phyloP scores from a whole-genome alignment of 2,888 invertebrate species.

The Timema cristinae region DNA sequence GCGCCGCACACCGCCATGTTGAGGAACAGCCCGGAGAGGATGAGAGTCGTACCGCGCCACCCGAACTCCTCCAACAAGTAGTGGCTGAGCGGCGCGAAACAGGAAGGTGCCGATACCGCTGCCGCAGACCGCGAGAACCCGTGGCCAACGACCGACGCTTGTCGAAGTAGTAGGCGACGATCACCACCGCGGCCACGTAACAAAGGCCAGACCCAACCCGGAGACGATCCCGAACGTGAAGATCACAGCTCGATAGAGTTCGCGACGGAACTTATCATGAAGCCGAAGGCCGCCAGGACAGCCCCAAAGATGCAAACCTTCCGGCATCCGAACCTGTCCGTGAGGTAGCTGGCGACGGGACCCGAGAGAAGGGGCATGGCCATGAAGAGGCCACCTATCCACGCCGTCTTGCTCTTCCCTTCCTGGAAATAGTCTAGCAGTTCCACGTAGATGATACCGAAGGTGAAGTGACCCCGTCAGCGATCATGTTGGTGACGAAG shows the following conservation, averaged over 20 bases:
- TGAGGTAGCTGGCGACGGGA: conserved; percentile 78
- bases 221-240: conserved; percentile 79
- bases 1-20: conserved; percentile 79
- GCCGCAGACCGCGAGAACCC: conserved; percentile 79
- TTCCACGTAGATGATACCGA: conserved; percentile 84
- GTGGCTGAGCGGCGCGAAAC: conserved; percentile 76
- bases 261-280: conserved; percentile 70
- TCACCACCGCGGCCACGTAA: conserved; percentile 86
- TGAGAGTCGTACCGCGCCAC: conserved; percentile 79
- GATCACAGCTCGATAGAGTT: conserved; percentile 73
- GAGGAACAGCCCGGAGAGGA: conserved; percentile 74
- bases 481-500: conserved; percentile 85
- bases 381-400: conserved; percentile 88
- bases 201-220: conserved; percentile 82
- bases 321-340: conserved; percentile 73
- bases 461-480: conserved; percentile 92
- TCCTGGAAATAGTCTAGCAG: conserved; percentile 81
- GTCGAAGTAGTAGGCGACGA: conserved; percentile 87
- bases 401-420: conserved; percentile 83
- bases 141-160: conserved; percentile 79
- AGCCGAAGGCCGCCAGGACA: conserved; percentile 68
- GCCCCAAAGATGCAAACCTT: conserved; percentile 74
- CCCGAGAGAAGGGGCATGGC: conserved; percentile 68
- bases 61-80: conserved; percentile 70
- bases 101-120: conserved; percentile 85